phyloP scores from a whole-genome alignment of 2,888 invertebrate species.

The Chrysolina oricalcia region DNA sequence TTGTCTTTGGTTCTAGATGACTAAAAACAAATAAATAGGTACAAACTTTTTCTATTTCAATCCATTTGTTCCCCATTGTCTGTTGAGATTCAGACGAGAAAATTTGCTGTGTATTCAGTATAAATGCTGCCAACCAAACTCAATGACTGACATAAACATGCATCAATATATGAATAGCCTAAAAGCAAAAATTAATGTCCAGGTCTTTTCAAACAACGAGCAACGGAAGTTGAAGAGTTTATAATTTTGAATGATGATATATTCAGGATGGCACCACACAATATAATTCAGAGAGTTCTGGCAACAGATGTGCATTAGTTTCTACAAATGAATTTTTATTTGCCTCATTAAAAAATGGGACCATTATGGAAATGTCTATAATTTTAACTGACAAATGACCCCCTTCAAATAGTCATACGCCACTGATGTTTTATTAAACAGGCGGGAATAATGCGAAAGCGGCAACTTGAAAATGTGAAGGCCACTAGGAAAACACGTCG shows the following conservation, averaged over 20 bases:
- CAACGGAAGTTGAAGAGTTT: constrained; percentile 4
- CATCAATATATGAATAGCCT: neutral
- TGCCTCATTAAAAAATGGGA: too few relatives aligned
- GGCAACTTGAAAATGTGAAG: constrained; percentile 33
- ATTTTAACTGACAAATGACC: neutral
- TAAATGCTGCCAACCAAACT: too few relatives aligned
- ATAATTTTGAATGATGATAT: neutral
- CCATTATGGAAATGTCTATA: neutral
- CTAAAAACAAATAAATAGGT: too few relatives aligned
- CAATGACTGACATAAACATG: too few relatives aligned
- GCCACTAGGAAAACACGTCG: constrained; percentile 25
- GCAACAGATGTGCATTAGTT: too few relatives aligned
- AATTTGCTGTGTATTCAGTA: too few relatives aligned
- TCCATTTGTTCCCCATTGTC: too few relatives aligned
- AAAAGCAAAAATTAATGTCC: neutral
- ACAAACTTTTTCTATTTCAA: too few relatives aligned
- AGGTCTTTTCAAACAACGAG: neutral
- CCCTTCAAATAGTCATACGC: neutral
- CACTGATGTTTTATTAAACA: constrained; percentile 7
- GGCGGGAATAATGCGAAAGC: constrained; percentile 14
- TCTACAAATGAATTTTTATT: too few relatives aligned
- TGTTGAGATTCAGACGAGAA: too few relatives aligned
- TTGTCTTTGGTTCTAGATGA: too few relatives aligned
- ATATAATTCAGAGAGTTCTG: too few relatives aligned
- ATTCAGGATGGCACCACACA: neutral